These are phyloP conservation scores for Cotesia congregata DNA, from an alignment of 2,888 invertebrate species.

Conservation along the genomic window DNA sequence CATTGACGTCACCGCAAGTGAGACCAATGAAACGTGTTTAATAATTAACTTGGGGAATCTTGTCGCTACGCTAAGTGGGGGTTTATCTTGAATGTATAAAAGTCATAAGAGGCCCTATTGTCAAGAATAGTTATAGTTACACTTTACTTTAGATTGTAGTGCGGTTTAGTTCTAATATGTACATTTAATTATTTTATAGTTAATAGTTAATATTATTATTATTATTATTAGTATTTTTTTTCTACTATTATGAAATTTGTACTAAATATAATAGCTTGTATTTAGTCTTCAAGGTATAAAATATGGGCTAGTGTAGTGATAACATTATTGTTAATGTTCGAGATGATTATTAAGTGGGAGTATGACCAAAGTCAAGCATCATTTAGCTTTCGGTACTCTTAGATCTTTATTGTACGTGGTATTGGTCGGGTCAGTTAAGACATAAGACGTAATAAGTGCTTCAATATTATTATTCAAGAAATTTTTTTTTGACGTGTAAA, in stretches of 20 bases:
- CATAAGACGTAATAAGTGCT: neutral
- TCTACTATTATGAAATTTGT: too few species aligned
- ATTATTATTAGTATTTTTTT: too few species aligned
- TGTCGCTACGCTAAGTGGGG: neutral
- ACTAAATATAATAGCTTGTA: too few species aligned
- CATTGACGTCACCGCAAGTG: neutral
- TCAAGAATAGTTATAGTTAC: neutral
- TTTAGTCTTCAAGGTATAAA: too few species aligned
- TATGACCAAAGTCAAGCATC: neutral
- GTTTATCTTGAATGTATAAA: neutral
- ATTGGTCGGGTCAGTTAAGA: neutral
- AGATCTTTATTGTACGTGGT: neutral
- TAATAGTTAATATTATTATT: too few species aligned
- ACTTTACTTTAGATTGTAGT: neutral
- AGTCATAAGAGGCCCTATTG: neutral
- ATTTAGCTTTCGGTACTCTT: neutral
- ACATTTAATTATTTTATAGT: too few species aligned
- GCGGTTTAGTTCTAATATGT: too few species aligned
- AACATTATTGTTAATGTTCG: neutral
- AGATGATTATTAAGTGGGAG: neutral
- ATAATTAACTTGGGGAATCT: neutral
- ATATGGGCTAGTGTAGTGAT: too few species aligned
- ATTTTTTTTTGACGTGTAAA: too few species aligned
- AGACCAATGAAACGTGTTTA: constrained; percentile 1
- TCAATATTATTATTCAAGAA: neutral